Base-by-base conservation (phyloP, 1,140 invertebrate genomes). In the Adoxophyes honmai region DNA sequence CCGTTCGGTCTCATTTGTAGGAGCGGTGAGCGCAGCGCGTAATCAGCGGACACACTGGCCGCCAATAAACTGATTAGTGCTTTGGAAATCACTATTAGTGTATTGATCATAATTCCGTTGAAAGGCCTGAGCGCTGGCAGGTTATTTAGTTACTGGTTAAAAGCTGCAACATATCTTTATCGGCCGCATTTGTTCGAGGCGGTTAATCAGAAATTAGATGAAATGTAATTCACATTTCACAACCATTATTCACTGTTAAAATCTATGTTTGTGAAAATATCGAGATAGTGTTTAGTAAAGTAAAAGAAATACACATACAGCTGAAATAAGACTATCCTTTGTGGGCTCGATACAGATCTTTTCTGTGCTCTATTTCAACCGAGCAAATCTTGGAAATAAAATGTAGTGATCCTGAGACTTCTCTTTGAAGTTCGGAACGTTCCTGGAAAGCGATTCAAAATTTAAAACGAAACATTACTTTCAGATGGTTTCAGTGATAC, bases 1-100 rank as follows among this genome's bases (percentile, higher is more conserved):
- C 28, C n/a, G 67, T 71, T 60, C 61, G 62, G 66, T 66, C 70
- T 83, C 78, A 76, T 79, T 81, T 81, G 78, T 81, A 82, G 73
- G 79, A 75, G 79, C 67, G n/a, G 42, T 48, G 42, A 28, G 16
- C 62, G 70, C 78, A 79, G 66, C 62, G 64, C 66, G 66, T 81
- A 82, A 83, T 83, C 78, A 81, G 78, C 64, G 39, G 55, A 61
- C 56, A 64, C 60, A 63, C 69, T 52, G 52, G 56, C 42, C 48
- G 34, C 54, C 64, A 62, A 62, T 59, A 60, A 61, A 61, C 44
- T 57, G 70, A 80, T 82, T 80, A 79, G 71, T 76, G 42, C 1
- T 18, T 11, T 15, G 16, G 4, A 48, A 28, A 28, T 28, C 39
- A 18, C 9, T 8, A 33, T 48, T 48, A 7, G 7, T 10, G 10